These are phyloP conservation scores for Piaya cayana DNA, from an alignment of 2,113 vertebrate species.

Conservation along the genomic window DNA sequence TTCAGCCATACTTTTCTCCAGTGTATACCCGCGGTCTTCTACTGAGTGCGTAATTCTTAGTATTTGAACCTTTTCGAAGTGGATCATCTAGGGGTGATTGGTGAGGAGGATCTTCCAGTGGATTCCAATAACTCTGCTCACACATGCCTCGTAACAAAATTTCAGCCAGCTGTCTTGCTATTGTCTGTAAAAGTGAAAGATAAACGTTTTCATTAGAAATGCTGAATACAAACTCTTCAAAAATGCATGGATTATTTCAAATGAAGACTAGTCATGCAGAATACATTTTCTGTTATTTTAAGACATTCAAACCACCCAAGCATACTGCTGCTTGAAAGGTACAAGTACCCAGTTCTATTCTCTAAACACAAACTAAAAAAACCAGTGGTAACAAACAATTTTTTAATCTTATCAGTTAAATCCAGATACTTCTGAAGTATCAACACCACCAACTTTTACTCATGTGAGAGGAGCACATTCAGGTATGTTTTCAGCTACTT, in stretches of 20 bases:
- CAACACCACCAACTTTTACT: not conserved
- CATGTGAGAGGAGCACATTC: not conserved
- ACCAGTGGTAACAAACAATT: not conserved
- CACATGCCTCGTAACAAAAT: slow-evolving; percentile 98
- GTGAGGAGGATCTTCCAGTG: slow-evolving; percentile 91
- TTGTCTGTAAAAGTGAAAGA: slow-evolving; percentile 81
- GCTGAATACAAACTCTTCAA: not conserved
- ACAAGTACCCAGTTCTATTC: not conserved
- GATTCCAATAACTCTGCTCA: slow-evolving; percentile 99
- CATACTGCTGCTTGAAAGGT: not conserved
- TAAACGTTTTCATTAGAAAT: slow-evolving; percentile 2
- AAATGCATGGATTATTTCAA: not conserved
- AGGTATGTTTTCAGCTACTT: not conserved
- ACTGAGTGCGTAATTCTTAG: slow-evolving; percentile 86
- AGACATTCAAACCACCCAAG: not conserved
- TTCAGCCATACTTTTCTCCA: slow-evolving; percentile 89
- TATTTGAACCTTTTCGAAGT: slow-evolving; percentile 83
- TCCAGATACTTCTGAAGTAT: not conserved
- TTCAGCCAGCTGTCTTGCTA: slow-evolving; percentile 96
- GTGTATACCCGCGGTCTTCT: slow-evolving; percentile 91
- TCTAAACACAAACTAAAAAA: not conserved
- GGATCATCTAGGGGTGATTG: slow-evolving; percentile 93
- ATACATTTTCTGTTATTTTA: not conserved
- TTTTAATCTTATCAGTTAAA: not conserved
- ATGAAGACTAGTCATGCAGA: not conserved